Evolutionary conservation across 2,113 vertebrate species (phyloP).

Genomic region (Dendropsophus ebraccatus): DNA sequence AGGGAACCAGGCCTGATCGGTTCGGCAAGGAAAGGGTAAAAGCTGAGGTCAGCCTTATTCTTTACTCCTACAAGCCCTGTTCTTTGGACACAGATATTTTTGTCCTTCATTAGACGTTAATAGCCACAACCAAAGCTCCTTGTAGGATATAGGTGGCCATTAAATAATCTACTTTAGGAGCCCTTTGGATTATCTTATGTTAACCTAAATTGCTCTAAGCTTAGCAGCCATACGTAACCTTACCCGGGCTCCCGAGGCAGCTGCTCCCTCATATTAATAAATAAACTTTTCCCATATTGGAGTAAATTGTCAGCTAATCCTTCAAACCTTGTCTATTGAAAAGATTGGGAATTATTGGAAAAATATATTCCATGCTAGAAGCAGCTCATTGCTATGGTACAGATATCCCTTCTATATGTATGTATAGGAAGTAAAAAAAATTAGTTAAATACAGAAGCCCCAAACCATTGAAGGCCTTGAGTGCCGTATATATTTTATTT

Average conservation of each 20-base stretch:
- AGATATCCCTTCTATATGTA: neutral
- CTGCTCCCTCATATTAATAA: neutral
- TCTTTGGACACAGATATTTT: neutral
- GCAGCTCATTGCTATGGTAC: neutral
- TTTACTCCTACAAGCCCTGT: neutral
- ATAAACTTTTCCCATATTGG: neutral
- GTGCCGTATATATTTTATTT: neutral
- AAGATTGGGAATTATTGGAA: neutral
- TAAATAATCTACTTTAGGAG: constrained; percentile 46
- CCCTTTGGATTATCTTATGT: constrained; percentile 47
- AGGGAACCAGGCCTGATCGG: neutral
- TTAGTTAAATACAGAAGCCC: too few species aligned
- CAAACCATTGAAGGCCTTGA: neutral
- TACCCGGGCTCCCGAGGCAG: neutral
- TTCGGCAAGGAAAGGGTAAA: constrained; percentile 10
- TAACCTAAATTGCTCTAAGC: constrained; percentile 51
- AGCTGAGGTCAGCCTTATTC: neutral
- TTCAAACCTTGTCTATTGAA: neutral
- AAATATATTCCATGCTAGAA: neutral
- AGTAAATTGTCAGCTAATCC: neutral
- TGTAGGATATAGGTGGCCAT: constrained; percentile 37
- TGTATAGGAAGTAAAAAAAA: neutral
- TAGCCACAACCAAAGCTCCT: constrained; percentile 41
- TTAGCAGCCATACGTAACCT: neutral
- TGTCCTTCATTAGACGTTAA: constrained; percentile 35